Base-by-base conservation (phyloP, 2,113 vertebrate genomes). In the Archilochus colubris region DNA sequence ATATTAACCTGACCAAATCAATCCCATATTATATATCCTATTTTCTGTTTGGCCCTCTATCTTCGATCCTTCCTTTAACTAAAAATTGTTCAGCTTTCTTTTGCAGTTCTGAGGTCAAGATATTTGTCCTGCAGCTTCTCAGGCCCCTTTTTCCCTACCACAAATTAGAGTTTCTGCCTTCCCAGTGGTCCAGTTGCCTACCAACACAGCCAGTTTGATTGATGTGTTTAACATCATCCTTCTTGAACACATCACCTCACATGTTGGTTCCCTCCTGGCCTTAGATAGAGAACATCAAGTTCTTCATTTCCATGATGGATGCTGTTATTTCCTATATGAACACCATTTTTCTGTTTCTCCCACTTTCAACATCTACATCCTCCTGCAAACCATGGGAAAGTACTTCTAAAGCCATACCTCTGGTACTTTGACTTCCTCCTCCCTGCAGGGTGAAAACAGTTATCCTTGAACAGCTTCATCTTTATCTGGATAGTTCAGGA, bases 21-120 rank as follows among this genome's bases (percentile, higher is more conserved):
- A 88, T 70, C 13, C 1, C 2, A 28, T 59, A 9, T 43, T 54
- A 38, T 20, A 61, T 51, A 80, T 59, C 31, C 61, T 24, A 33
- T 89, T 90, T 84, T 88, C 59, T 68, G 2, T 28, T 95, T 76
- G 55, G 3, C 36, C 72, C 14, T 63, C 44, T 55, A 1, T 73
- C 72, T 93, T 95, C 86, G 85, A 91, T 88, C 79, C 44, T n/a
- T 68, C 80, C 84, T 91, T 68, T 25, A 30, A 63, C 86, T 67
- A 77, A 94, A 89, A 80, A 33, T 22, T 55, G 14, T 28, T 79
- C 50, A 36, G 10, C 5, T 79, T 66, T 67, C 72, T 36, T 55
- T 21, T 73, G 63, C 44, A 40, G 9, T 55, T 43, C 36, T 48
- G 51, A 21, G 12, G 12, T 50, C 50, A n/a, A n/a, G 54, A 14